phyloP scores from a whole-genome alignment of 1,140 invertebrate species.

The Harpegnathos saltator region DNA sequence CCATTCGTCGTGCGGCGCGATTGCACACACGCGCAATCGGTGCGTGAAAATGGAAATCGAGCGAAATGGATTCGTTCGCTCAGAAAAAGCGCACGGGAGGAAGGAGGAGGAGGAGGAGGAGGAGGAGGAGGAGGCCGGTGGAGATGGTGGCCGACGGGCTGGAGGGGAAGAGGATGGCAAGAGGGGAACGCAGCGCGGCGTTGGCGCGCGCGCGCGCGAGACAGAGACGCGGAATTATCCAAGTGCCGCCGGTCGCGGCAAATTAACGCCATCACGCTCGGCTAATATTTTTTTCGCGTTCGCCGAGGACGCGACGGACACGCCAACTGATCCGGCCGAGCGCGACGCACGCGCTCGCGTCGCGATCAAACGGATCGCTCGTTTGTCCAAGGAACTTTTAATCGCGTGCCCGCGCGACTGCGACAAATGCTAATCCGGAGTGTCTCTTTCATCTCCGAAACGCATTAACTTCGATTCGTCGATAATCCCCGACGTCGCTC shows the following conservation, averaged over 20 bases:
- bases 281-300: constrained; percentile 74
- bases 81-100: constrained; percentile 65
- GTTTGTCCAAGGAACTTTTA: constrained; percentile 31
- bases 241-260: constrained; percentile 67
- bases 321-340: constrained; percentile 45
- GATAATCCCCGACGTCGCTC: background rate
- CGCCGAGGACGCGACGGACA: constrained; percentile 57
- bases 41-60: constrained; percentile 83
- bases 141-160: too few species aligned
- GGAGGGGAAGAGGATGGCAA: constrained; percentile 44
- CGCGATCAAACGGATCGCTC: constrained; percentile 58
- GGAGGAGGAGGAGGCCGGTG: too few species aligned
- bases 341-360: constrained; percentile 37
- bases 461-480: too few species aligned
- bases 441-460: background rate
- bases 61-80: constrained; percentile 79
- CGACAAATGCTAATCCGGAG: too few species aligned
- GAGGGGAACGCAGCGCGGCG: constrained; percentile 16
- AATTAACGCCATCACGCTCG: constrained; percentile 75
- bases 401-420: constrained; percentile 1
- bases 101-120: constrained; percentile 34
- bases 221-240: constrained; percentile 35
- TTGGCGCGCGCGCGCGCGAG: background rate
- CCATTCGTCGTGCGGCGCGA: constrained; percentile 74
- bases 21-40: constrained; percentile 73